Evolutionary conservation across 1,140 invertebrate genomes (phyloP), one percentile per base, ranked within the genome.

Genomic region (Drosophila simulans): DNA sequence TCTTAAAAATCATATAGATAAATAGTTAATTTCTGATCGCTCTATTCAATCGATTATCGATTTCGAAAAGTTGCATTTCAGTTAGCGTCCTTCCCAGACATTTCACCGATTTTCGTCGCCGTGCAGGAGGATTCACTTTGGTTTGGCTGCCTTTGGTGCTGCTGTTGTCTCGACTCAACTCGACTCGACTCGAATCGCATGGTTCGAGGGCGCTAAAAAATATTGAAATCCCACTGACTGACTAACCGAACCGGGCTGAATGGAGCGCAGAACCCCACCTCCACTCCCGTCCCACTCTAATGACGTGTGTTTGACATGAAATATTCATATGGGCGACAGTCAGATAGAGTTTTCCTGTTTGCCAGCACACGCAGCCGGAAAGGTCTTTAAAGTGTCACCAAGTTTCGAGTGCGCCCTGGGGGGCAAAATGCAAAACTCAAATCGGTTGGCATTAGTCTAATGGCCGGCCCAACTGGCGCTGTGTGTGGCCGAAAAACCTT

Each of bases 281-380:
- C 40, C 27, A 20, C 49, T 35, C 12, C 49, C 11, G 46, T 65
- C 66, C 60, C 77, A 60, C 83, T 88, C 83, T 88, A 88, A 88
- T 88, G 83, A 88, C 84, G 79, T 88, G 83, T 89, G 84, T 88
- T 88, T 88, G 71, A 88, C 74, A 89, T 89, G 83, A 88, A 88
- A 88, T 88, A 88, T 88, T 88, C 83, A 88, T 88, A 88, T 68
- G 75, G 85, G 65, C 57, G 46, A 52, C 58, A 60, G 74, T 68
- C 63, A 60, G 63, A 35, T 74, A 75, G 73, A 52, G 69, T 45
- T 72, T 25, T 72, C 37, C 42, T 63, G 70, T 68, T 55, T 70
- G 56, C 40, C 65, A 13, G 53, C 22, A 46, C 48, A 54, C 48
- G 49, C 66, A 68, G 56, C 31, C 40, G 62, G 56, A 60, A 42